phyloP scores from a whole-genome alignment of 2,797 vertebrate species.

The Propithecus deckenii region DNA sequence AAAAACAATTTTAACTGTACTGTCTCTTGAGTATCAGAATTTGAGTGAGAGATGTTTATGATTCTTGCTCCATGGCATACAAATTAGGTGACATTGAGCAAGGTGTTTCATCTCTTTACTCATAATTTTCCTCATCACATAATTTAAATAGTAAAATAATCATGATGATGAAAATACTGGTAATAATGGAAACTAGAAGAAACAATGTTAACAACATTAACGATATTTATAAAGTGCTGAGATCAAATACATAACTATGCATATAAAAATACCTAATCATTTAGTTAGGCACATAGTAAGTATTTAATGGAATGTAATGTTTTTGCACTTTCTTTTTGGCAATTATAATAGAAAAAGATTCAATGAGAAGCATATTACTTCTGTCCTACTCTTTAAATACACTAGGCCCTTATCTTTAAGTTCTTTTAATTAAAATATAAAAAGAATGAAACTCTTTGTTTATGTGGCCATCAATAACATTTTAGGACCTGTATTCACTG shows the following conservation, averaged over 20 bases:
- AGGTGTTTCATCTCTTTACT: background rate
- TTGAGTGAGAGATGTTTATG: background rate
- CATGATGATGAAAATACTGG: background rate
- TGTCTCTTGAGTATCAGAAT: background rate
- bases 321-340: background rate
- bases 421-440: background rate
- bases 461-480: background rate
- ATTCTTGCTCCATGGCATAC: background rate
- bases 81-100: background rate
- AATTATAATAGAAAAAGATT: background rate
- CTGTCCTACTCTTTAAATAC: background rate
- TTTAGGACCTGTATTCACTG: background rate
- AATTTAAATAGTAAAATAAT: background rate
- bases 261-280: background rate
- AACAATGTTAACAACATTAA: background rate
- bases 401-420: background rate
- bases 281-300: background rate
- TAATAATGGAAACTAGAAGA: background rate
- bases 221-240: background rate
- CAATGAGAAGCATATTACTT: background rate
- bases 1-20: background rate
- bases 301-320: background rate
- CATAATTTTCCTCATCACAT: background rate
- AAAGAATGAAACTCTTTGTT: background rate
- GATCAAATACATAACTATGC: background rate